Conservation (phyloP, 1,140 invertebrate genomes). For the Drosophila melanica region DNA sequence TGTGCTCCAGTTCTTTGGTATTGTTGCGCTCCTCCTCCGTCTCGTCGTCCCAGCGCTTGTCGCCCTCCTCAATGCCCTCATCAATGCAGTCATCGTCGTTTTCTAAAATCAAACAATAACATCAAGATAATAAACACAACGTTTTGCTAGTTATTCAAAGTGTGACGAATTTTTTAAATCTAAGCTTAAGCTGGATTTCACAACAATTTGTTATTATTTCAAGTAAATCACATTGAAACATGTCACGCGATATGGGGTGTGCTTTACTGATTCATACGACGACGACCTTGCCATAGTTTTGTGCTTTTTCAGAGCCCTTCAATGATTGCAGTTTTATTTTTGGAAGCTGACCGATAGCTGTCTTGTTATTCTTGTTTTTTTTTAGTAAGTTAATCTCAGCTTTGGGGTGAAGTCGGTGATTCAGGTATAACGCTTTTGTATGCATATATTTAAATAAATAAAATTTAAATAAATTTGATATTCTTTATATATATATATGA, state of each 20-base stretch:
- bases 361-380: not conserved
- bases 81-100: conserved; percentile 96
- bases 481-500: no score
- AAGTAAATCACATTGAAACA: conserved; percentile 18
- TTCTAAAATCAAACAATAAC: conserved; percentile 84
- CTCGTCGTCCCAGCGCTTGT: conserved; percentile 84
- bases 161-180: conserved; percentile 36
- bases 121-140: conserved; percentile 2
- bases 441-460: not conserved
- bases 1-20: conserved; percentile 83
- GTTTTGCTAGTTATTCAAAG: conserved; percentile 11
- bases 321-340: conserved; percentile 17
- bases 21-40: conserved; percentile 85
- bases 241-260: conserved; percentile 1
- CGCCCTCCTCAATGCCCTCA: conserved; percentile 90
- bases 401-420: not conserved
- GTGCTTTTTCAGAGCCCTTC: conserved; percentile 6
- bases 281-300: conserved; percentile 24
- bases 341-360: conserved; percentile 9
- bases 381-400: not conserved
- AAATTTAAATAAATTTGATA: no score
- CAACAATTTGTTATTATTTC: conserved; percentile 1
- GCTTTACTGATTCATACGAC: conserved; percentile 29
- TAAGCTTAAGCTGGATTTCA: conserved; percentile 1
- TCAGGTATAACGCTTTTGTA: not conserved